Conservation (phyloP, 2,888 invertebrate genomes). For the Eremobia ochroleuca region DNA sequence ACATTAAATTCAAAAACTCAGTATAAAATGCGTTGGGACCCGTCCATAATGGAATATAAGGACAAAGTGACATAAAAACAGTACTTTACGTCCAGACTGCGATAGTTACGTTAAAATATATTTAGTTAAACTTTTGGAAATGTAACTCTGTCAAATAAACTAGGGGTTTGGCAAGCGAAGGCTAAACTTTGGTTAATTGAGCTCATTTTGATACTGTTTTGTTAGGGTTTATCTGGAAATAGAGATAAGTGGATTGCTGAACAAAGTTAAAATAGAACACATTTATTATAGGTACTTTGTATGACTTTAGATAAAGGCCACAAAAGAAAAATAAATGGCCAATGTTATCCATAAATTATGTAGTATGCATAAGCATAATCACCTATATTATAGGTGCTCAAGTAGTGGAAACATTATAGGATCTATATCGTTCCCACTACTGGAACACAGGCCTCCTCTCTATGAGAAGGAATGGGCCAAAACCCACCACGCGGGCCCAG, state of each 20-base stretch:
- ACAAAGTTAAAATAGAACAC: neutral
- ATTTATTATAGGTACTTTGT: neutral
- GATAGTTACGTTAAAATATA: constrained; percentile 44
- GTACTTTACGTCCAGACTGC: constrained; percentile 40
- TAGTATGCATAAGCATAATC: too few species aligned
- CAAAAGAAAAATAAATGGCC: neutral
- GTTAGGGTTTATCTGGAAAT: constrained; percentile 25
- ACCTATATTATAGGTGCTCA: too few species aligned
- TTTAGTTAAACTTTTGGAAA: constrained; percentile 48
- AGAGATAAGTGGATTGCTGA: constrained; percentile 2
- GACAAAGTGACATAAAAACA: constrained; percentile 49
- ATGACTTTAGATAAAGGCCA: neutral
- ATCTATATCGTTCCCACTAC: neutral
- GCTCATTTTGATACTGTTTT: constrained; percentile 28
- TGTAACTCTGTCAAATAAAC: constrained; percentile 35
- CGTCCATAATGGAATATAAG: constrained; percentile 47
- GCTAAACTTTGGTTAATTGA: constrained; percentile 41
- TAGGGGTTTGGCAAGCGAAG: constrained; percentile 25
- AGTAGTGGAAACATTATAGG: too few species aligned
- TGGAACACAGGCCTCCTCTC: neutral
- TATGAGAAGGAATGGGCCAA: neutral
- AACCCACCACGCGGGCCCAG: too few species aligned
- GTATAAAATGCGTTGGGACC: constrained; percentile 35
- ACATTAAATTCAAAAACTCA: constrained; percentile 35
- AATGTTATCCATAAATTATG: neutral